Evolutionary conservation across 1,140 invertebrate genomes (phyloP), one percentile per base, ranked within the genome.

Genomic region (Drosophila carrolli): DNA sequence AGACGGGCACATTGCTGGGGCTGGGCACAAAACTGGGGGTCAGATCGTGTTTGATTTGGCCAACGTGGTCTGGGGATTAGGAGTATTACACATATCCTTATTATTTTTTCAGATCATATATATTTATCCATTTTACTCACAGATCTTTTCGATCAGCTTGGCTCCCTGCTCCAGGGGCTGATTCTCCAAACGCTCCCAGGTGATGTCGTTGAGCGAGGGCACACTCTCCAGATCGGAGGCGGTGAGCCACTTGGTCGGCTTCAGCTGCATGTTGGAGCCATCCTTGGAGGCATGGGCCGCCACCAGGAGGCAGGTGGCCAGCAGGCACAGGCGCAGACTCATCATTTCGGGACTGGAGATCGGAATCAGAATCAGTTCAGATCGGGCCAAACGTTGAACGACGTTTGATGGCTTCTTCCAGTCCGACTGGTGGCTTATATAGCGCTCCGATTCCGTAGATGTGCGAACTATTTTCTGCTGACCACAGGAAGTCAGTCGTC

Each of bases 1-100:
- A 82, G n/a, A 83, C 86, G 41, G 83, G 83, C 43, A 91, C 81
- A 19, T 90, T 84, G 68, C 76, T 91, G 40, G 90, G 32, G 66
- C 84, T 91, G 57, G 90, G 90, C 38, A 86, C 90, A 66, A 85
- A 91, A 72, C 59, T 90, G 46, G 90, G 90, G 38, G 76, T 71
- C 67, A 91, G 61, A 57, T 80, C 74, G 37, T 72, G 57, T 41
- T 84, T 78, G 56, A 90, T 80, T 23, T 89, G 75, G n/a, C 78
- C 51, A 37, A 91, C 72, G 56, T 91, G 90, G 56, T 91, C 88
- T 91, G 9, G 0, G 37, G 13, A 38, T 54, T 38, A 38, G 10
- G 10, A 11, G 11, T 11, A 11, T 47, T 13, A 47, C 23, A 23
- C 5, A 11, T 5, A 5, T 5, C 19, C 1, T 19, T 5, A 27